Evolutionary conservation across 2,888 invertebrate species (phyloP).

Genomic region (Yponomeuta plumbellus): DNA sequence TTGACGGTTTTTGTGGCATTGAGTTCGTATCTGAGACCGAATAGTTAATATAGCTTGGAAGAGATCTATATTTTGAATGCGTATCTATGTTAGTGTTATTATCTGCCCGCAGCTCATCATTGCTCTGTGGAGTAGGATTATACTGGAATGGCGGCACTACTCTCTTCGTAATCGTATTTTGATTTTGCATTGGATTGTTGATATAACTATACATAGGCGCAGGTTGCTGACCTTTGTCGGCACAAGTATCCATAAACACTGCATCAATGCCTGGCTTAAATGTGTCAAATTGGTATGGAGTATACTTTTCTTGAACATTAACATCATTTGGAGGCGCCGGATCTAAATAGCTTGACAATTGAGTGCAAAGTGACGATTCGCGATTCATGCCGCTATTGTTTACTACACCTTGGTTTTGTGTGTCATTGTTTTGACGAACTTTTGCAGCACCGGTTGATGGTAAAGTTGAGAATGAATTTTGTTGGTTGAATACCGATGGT

Average conservation of each 20-base stretch:
- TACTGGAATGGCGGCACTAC: background rate
- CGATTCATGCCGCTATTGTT: background rate
- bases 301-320: background rate
- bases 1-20: background rate
- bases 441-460: conserved; percentile 6
- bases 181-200: background rate
- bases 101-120: background rate
- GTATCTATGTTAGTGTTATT: background rate
- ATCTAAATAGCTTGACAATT: conserved; percentile 5
- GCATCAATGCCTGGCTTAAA: background rate
- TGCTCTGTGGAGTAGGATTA: background rate
- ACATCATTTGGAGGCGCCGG: background rate
- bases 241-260: background rate
- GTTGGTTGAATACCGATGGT: background rate
- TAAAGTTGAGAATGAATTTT: background rate
- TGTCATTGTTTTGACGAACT: background rate
- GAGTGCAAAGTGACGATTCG: conserved; percentile 13
- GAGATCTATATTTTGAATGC: background rate
- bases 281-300: background rate
- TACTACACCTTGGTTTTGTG: conserved; percentile 29
- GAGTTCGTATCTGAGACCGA: background rate
- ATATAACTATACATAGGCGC: background rate
- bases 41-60: background rate
- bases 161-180: background rate
- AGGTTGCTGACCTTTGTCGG: background rate